phyloP scores from a whole-genome alignment of 2,888 invertebrate genomes.

The Seladonia tumulorum region DNA sequence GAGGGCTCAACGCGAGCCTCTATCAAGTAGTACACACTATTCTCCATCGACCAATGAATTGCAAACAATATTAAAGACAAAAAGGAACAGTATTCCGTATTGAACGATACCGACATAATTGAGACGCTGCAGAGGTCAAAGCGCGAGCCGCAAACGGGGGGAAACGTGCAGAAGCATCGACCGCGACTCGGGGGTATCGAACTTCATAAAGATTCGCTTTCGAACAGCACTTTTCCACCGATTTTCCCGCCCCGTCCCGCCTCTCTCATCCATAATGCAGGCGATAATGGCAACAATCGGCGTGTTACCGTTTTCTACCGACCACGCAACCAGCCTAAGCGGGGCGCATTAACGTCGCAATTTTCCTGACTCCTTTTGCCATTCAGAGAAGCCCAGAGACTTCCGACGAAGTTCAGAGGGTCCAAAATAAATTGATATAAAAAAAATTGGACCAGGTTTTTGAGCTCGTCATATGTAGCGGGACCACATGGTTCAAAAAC shows the following conservation, averaged over 20 bases:
- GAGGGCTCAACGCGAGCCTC: no score
- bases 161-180: neutral
- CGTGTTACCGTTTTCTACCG: neutral
- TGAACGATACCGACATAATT: no score
- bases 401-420: no score
- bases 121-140: neutral
- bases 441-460: neutral
- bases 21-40: no score
- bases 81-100: no score
- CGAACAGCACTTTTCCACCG: neutral
- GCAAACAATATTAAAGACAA: no score
- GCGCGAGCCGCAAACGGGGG: neutral
- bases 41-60: no score
- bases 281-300: neutral
- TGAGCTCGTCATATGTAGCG: neutral
- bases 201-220: neutral
- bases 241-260: neutral
- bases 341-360: neutral
- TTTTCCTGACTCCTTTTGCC: neutral
- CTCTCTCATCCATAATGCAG: slow-evolving; percentile 11
- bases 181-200: neutral
- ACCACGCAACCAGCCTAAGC: neutral
- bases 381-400: neutral
- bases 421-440: no score
- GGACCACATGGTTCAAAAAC: no score